Base-by-base conservation (phyloP, 2,113 vertebrate species). In the Rattus rattus region DNA sequence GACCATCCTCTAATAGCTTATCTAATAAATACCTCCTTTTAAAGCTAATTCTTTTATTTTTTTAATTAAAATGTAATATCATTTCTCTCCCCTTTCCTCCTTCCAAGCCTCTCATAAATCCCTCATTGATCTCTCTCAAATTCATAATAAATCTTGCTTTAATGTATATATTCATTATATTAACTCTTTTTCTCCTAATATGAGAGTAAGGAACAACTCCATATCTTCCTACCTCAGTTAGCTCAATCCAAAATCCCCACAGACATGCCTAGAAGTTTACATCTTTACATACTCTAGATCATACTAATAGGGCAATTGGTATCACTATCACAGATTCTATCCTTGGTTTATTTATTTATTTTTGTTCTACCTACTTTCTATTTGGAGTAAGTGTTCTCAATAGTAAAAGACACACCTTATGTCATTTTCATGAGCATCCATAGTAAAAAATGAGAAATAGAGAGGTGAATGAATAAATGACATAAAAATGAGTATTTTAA, bases 361-460 rank as follows among this genome's bases (percentile, higher is more conserved):
- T 92, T 93, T 96, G 19, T 22, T 80, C 86, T 67, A 17, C 14
- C 10, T 70, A 54, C 36, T 33, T 67, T 67, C 43, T 47, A 86
- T 22, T 36, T 67, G 47, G 43, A 67, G 28, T 22, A 67, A 67
- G 67, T 86, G 4, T 49, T 65, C 26, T 86, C 61, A 33, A 33
- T 36, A 22, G 52, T 86, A 86, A 36, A 86, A 33, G 19, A 67
- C 10, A 69, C 20, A 86, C 8, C 1, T 16, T 49, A 33, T 67
- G 28, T 17, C 43, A 86, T 67, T 30, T 67, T 86, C 8, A 91
- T 88, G 28, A 67, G 17, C 7, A 85, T 39, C 75, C 61, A 67
- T 72, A 88, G 43, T 20, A 93, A 86, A 93, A 72, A 65, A 43
- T 77, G 80, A 90, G 20, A 28, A 96, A 77, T 36, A 39, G 80